Conservation (phyloP, 2,113 vertebrate species). For the Coracopsis vasa region DNA sequence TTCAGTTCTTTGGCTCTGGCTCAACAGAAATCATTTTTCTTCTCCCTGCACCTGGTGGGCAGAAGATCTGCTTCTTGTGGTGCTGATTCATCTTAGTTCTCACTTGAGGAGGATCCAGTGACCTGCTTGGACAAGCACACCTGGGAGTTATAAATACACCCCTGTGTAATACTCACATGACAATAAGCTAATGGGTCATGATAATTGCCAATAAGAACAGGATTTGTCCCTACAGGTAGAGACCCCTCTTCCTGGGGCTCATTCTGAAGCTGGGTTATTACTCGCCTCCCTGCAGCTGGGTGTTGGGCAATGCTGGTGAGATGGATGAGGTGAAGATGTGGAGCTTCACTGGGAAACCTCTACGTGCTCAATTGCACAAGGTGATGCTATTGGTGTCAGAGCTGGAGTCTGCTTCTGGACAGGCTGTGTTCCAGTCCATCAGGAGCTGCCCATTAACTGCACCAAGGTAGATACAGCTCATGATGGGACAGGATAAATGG, state of each 20-base stretch:
- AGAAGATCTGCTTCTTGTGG: not conserved
- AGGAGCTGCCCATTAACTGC: not conserved
- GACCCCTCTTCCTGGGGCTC: not conserved
- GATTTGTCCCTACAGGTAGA: conserved; percentile 30
- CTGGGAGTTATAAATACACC: conserved; percentile 11
- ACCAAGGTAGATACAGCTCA: not conserved
- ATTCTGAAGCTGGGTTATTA: not conserved
- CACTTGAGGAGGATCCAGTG: conserved; percentile 18
- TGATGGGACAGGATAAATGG: not conserved
- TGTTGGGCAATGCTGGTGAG: not conserved
- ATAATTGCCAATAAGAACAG: not conserved
- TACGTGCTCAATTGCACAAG: not conserved
- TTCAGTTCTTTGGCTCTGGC: not conserved
- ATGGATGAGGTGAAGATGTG: not conserved
- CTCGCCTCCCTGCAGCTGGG: not conserved
- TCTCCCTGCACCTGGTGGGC: conserved; percentile 24
- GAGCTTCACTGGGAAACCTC: not conserved
- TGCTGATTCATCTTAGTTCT: conserved; percentile 47
- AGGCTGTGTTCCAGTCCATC: not conserved
- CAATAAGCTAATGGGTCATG: not conserved
- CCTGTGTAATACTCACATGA: not conserved
- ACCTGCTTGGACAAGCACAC: conserved; percentile 56
- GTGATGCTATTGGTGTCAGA: not conserved
- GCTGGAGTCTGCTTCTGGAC: not conserved
- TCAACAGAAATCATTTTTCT: not conserved